Evolutionary conservation across 64 coral and sea anemone genomes (phyloP).

Genomic region (Montipora foliosa): DNA sequence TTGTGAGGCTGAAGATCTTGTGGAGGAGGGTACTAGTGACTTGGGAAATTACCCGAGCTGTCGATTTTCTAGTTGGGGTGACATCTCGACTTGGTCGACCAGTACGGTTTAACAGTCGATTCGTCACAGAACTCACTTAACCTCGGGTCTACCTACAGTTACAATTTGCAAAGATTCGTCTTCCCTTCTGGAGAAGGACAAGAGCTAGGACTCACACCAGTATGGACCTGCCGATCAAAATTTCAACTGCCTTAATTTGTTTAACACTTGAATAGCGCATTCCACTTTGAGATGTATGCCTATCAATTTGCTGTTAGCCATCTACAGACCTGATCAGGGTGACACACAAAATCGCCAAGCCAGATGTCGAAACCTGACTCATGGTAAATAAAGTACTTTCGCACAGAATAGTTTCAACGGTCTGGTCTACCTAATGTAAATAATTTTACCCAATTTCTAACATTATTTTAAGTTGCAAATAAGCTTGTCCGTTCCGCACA

Average conservation of each 20-base stretch:
- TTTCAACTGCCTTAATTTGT: not conserved
- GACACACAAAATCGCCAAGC: not conserved
- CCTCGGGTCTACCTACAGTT: too few relatives aligned
- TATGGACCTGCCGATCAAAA: conserved; percentile 12
- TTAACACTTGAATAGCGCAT: conserved; percentile 5
- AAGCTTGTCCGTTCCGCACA: not conserved
- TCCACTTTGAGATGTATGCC: not conserved
- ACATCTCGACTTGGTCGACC: too few relatives aligned
- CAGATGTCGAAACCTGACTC: not conserved
- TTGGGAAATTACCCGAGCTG: too few relatives aligned
- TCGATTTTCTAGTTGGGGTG: too few relatives aligned
- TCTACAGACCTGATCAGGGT: not conserved
- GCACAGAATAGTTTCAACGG: not conserved
- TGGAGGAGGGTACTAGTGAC: too few relatives aligned
- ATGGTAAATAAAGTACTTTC: not conserved
- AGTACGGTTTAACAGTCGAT: too few relatives aligned
- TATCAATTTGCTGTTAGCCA: conserved; percentile 1
- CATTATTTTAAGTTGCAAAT: not conserved
- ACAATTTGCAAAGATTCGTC: too few relatives aligned
- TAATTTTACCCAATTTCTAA: not conserved
- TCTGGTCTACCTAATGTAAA: not conserved
- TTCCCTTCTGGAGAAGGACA: too few relatives aligned
- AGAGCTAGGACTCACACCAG: not conserved
- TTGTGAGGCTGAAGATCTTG: too few relatives aligned
- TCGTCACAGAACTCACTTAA: too few relatives aligned